Base-by-base conservation (phyloP, 2,113 vertebrate species). In the Podiceps cristatus region DNA sequence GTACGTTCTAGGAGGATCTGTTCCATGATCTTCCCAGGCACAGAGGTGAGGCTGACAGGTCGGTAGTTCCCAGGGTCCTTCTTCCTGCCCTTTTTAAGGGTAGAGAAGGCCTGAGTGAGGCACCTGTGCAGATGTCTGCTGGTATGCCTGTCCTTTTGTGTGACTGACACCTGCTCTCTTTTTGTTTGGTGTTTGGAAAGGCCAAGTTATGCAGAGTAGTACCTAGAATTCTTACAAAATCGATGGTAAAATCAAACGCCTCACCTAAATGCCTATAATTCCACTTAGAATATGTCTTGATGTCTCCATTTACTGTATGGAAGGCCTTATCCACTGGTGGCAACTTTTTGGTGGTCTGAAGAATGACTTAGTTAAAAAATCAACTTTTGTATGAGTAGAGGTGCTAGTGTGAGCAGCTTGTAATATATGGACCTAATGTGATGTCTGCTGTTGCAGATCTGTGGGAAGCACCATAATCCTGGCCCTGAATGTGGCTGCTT, bases 201-300 rank as follows among this genome's bases (percentile, higher is more conserved):
- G 24, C 45, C 29, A 44, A 62, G 31, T 49, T 47, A 20, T 33
- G n/a, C 40, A 44, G 11, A 28, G 47, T 31, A 25, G 27, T 50
- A 22, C 18, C 18, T 28, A 37, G 27, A 14, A 8, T 33, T 81
- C 27, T 50, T 20, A 50, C 6, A 58, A 56, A 82, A 49, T 33
- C 15, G 25, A 25, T 24, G 11, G 25, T 33, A 53, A 60, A 84
- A 35, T 0, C 1, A 62, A 75, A 50, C 0, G 3, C 20, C 19
- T 93, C 50, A 27, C 27, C 29, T 62, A n/a, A 12, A 22, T 37
- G 29, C n/a, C 59, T 49, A 4, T 37, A 73, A 35, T 28, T 12
- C 16, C 9, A 68, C 25, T 73, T 73, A 47, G 53, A 73, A 60
- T 55, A 31, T n/a, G 9, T 59, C 37, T 88, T 1, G 2, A 53